Evolutionary conservation across 1,140 invertebrate species (phyloP).

Genomic region (Andricus grossulariae): DNA sequence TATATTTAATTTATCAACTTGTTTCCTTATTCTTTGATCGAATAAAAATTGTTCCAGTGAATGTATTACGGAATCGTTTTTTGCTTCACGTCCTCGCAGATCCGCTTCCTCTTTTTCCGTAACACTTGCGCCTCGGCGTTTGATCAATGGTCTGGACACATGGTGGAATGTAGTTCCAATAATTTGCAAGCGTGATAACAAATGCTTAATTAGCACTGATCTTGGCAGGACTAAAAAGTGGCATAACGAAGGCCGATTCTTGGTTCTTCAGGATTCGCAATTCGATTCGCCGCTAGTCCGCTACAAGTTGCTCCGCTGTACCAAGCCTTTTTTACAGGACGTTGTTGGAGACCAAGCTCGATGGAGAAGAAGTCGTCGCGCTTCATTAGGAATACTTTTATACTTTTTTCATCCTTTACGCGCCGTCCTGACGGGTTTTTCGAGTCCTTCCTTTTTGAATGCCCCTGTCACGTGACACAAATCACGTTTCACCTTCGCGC

Average conservation of each 20-base stretch:
- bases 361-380: slow-evolving; percentile 63
- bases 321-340: slow-evolving; percentile 58
- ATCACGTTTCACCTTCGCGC: neutral
- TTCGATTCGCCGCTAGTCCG: slow-evolving; percentile 61
- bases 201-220: slow-evolving; percentile 41
- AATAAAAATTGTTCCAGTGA: neutral
- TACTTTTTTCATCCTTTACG: slow-evolving; percentile 54
- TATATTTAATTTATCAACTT: too few relatives aligned
- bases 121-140: too few relatives aligned
- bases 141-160: slow-evolving; percentile 7
- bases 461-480: slow-evolving; percentile 44
- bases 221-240: slow-evolving; percentile 32
- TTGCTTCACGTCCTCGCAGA: too few relatives aligned
- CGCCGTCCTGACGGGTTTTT: slow-evolving; percentile 57
- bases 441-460: slow-evolving; percentile 51
- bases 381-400: slow-evolving; percentile 63
- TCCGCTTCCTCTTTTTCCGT: neutral
- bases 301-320: slow-evolving; percentile 56
- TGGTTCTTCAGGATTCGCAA: slow-evolving; percentile 42
- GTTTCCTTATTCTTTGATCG: neutral
- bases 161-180: slow-evolving; percentile 33
- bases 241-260: slow-evolving; percentile 57
- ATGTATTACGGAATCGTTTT: neutral
- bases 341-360: slow-evolving; percentile 51
- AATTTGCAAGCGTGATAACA: slow-evolving; percentile 38